Evolutionary conservation across 2,888 invertebrate species (phyloP), one percentile per base, ranked within the genome.

Genomic region (Lepidocyrtoides sp.): DNA sequence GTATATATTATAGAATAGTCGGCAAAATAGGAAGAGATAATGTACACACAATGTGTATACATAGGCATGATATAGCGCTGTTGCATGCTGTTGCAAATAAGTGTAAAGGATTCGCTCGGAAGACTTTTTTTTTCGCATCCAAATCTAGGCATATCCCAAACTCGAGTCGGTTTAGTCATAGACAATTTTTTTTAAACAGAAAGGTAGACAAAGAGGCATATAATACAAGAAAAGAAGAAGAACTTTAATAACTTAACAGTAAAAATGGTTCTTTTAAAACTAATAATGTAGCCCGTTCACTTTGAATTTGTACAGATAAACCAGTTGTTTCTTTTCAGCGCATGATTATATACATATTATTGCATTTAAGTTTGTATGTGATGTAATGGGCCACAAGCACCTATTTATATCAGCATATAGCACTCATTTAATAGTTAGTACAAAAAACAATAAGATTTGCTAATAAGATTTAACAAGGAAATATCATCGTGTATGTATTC

Each of bases 191-290:
- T 77, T 77, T 3, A 77, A 26, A 14, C 26, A 75, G 12, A 51
- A 4, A 29, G 48, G 77, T 26, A 26, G 51, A 29, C n/a, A 51
- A 4, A 1, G 26, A 51, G 3, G 10, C 2, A 5, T 7, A 20
- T 2, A 14, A 44, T n/a, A n/a, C n/a, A 23, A 20, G 29, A 23
- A 0, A 20, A 44, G 29, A 26, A 77, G 48, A 29, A 29, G 48
- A 54, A 12, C 60, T 41, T 86, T 86, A 77, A 60, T 86, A 86
- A 86, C 48, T 60, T 86, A 86, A 86, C 86, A 77, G 86, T 86
- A 86, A 86, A 75, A 86, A 23, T 75, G 36, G 26, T 48, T 77
- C 48, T 44, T 77, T 72, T 72, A 8, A 51, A 63, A 51, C 82
- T 69, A 82, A 84, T 29, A 84, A 66, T 82, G 82, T 82, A 20